These are phyloP conservation scores for Leucania comma DNA, from an alignment of 2,888 invertebrate genomes.

Conservation along the genomic window DNA sequence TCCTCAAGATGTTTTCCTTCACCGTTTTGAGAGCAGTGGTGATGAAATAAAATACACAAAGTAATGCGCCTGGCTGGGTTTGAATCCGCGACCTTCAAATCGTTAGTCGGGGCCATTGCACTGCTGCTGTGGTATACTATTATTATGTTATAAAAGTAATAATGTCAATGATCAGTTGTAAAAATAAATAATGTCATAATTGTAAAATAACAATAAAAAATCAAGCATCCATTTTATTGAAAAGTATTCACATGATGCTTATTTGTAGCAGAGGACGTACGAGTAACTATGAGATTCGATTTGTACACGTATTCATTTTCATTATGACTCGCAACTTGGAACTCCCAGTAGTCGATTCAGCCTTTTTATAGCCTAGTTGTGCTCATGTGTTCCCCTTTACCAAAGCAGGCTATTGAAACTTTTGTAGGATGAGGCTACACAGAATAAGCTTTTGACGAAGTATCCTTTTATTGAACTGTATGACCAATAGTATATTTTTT, in stretches of 20 bases:
- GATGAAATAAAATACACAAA: too few relatives aligned
- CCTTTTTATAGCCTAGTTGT: slow-evolving; percentile 23
- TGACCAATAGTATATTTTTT: slow-evolving; percentile 42
- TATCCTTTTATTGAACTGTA: slow-evolving; percentile 35
- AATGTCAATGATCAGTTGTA: too few relatives aligned
- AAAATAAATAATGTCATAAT: too few relatives aligned
- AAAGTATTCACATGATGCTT: neutral
- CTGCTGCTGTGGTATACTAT: too few relatives aligned
- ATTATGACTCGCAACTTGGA: slow-evolving; percentile 5
- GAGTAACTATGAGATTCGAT: slow-evolving; percentile 7
- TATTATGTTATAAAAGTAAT: too few relatives aligned
- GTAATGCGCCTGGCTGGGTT: too few relatives aligned
- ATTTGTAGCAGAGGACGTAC: neutral
- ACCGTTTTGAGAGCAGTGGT: too few relatives aligned
- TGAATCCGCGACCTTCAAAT: too few relatives aligned
- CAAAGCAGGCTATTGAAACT: slow-evolving; percentile 25
- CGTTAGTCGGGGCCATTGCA: too few relatives aligned
- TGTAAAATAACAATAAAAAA: neutral
- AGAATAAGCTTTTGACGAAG: slow-evolving; percentile 25
- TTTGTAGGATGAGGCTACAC: slow-evolving; percentile 26
- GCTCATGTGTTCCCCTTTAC: slow-evolving; percentile 10
- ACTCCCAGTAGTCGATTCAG: slow-evolving; percentile 3
- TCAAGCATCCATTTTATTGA: neutral
- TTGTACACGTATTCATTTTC: slow-evolving; percentile 14
- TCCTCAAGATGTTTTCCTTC: too few relatives aligned